Evolutionary conservation across 2,113 vertebrate genomes (phyloP).

Genomic region (Ailurus styani): DNA sequence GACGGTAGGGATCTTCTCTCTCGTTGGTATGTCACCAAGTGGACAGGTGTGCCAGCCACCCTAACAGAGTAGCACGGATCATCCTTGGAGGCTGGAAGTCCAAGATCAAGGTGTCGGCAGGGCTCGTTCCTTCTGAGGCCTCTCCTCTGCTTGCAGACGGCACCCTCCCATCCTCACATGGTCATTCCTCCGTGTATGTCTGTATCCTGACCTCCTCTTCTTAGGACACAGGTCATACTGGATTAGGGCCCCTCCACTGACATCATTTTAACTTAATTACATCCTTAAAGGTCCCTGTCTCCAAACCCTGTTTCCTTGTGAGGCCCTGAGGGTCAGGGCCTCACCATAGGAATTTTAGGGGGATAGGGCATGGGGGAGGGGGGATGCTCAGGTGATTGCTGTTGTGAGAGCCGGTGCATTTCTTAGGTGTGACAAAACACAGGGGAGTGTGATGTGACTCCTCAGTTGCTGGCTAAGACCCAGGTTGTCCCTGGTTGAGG

Average conservation of each 20-base stretch:
- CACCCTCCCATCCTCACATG: fast-evolving
- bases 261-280: background rate
- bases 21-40: background rate
- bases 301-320: background rate
- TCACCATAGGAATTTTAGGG: background rate
- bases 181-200: background rate
- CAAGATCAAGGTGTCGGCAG: background rate
- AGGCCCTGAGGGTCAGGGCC: background rate
- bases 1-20: background rate
- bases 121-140: background rate
- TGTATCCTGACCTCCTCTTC: background rate
- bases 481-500: background rate
- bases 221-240: background rate
- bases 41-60: background rate
- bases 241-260: background rate
- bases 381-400: background rate
- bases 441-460: background rate
- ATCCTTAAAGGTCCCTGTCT: background rate
- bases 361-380: too few species aligned
- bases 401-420: background rate
- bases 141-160: background rate
- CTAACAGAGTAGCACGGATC: background rate
- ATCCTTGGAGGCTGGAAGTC: background rate
- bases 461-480: fast-evolving
- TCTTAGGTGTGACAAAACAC: background rate